These are phyloP conservation scores for Enteromius mattozi DNA, from an alignment of 2,797 vertebrate species.

Conservation along the genomic window DNA sequence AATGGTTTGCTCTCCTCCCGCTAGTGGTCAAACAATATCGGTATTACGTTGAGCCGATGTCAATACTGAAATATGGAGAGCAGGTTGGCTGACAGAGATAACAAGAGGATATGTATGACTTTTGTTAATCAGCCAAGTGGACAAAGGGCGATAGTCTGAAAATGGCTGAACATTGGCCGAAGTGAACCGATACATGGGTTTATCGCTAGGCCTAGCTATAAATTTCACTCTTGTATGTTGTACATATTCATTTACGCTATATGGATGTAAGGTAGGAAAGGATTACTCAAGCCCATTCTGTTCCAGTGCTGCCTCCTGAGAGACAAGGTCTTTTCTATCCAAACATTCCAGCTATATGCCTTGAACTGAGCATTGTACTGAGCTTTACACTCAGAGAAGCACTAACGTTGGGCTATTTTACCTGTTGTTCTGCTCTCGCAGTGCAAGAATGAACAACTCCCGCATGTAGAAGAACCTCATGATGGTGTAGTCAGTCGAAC, in stretches of 20 bases:
- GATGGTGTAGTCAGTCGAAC: conserved; percentile 15
- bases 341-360: conserved; percentile 82
- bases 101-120: not conserved
- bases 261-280: conserved; percentile 18
- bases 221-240: conserved; percentile 17
- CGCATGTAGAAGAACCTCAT: conserved; percentile 36
- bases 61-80: not conserved
- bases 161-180: not conserved
- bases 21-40: not conserved
- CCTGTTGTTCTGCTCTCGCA: conserved; percentile 30
- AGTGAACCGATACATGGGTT: not conserved
- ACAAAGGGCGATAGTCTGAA: not conserved
- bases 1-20: not conserved
- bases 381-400: conserved; percentile 55
- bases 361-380: conserved; percentile 69
- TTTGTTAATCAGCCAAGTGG: not conserved
- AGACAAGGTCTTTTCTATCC: conserved; percentile 69
- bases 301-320: conserved; percentile 72
- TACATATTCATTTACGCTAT: conserved; percentile 25
- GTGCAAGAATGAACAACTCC: conserved; percentile 17
- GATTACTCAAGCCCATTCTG: conserved; percentile 45
- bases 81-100: not conserved
- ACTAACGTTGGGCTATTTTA: conserved; percentile 52
- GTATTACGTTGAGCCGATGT: not conserved
- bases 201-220: not conserved